Conservation (phyloP, 2,113 vertebrate species). For the Azemiops feae region DNA sequence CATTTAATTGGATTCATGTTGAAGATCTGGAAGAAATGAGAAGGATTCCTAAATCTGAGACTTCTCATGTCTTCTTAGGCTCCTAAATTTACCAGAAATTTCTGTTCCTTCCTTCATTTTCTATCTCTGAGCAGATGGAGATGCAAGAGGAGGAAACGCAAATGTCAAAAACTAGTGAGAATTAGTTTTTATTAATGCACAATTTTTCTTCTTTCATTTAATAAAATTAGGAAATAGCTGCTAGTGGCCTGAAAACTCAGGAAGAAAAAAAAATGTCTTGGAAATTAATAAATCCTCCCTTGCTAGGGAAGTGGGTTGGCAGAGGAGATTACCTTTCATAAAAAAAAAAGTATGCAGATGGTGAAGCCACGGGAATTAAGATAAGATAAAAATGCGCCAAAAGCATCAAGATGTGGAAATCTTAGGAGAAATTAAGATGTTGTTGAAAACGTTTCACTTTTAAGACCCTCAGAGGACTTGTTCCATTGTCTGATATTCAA, state of each 20-base stretch:
- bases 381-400: conserved; percentile 42
- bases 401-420: conserved; percentile 49
- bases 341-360: conserved; percentile 53
- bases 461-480: conserved; percentile 35
- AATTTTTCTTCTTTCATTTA: conserved; percentile 37
- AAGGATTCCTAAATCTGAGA: background rate
- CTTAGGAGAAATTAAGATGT: conserved; percentile 30
- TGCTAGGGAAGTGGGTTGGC: conserved; percentile 58
- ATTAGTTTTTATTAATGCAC: conserved; percentile 52
- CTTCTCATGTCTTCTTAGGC: background rate
- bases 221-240: conserved; percentile 49
- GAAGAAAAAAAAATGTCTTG: conserved; percentile 59
- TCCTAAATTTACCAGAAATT: conserved; percentile 10
- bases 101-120: background rate
- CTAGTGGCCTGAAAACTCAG: conserved; percentile 43
- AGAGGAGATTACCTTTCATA: conserved; percentile 55
- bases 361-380: conserved; percentile 54
- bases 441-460: conserved; percentile 52
- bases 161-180: conserved; percentile 27
- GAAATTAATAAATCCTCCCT: conserved; percentile 61
- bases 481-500: conserved; percentile 40
- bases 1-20: conserved; percentile 9
- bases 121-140: conserved; percentile 23
- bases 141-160: conserved; percentile 29
- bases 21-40: background rate